A percentile compares a stretch with the other conserved stretches of the same genome.
Evolutionary conservation across 2,888 invertebrate species (phyloP).

Genomic region (Micoletzkya japonica): DNA sequence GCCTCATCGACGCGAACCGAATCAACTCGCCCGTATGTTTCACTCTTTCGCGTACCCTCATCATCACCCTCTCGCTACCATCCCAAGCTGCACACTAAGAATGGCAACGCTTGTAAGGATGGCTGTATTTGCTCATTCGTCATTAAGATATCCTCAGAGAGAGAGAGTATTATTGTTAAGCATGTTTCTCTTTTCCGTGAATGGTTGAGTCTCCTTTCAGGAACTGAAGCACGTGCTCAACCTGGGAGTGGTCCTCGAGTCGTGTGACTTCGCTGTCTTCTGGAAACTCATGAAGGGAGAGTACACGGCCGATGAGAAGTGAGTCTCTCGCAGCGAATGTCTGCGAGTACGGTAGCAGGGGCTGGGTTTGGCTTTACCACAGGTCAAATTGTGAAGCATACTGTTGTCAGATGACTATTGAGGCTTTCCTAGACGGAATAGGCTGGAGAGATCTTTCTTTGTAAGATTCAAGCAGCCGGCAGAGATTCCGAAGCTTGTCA

Average conservation of each 20-base stretch:
- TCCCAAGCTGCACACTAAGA: too few relatives aligned
- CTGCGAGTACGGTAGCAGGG: neutral
- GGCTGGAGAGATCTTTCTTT: neutral
- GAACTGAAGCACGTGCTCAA: conserved; percentile 67
- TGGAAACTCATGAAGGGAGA: conserved; percentile 58
- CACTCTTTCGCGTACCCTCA: too few relatives aligned
- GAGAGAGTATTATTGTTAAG: too few relatives aligned
- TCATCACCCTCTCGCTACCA: too few relatives aligned
- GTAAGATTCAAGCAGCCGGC: conserved; percentile 56
- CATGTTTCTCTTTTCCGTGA: too few relatives aligned
- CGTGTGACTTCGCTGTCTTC: conserved; percentile 61
- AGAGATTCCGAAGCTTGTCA: conserved; percentile 49
- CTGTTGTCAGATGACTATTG: too few relatives aligned
- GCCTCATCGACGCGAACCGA: conserved; percentile 79
- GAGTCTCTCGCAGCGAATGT: neutral
- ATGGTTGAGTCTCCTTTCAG: conserved; percentile 32
- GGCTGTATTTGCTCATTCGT: too few relatives aligned
- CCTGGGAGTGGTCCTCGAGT: conserved; percentile 56
- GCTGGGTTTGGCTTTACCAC: too few relatives aligned
- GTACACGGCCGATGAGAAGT: conserved; percentile 39
- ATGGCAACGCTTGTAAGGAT: too few relatives aligned
- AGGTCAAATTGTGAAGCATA: too few relatives aligned
- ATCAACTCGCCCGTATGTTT: conserved; percentile 42
- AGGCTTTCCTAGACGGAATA: too few relatives aligned
- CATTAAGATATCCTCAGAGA: too few relatives aligned